Evolutionary conservation across 2,797 vertebrate species (phyloP).

Genomic region (Acrocephalus scirpaceus): DNA sequence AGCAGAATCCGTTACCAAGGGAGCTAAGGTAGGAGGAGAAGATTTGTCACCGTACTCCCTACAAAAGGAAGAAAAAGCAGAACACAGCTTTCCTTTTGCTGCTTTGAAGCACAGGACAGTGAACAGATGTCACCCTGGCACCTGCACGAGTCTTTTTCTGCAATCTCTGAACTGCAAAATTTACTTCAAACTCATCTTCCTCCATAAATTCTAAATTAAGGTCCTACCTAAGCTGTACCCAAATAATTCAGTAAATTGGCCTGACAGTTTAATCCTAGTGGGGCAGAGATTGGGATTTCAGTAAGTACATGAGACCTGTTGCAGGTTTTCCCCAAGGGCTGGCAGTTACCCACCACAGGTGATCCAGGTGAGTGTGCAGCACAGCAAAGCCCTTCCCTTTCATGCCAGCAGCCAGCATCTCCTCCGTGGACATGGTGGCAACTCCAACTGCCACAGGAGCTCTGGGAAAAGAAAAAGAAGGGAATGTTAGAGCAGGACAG

Average conservation of each 20-base stretch:
- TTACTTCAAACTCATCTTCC: not conserved
- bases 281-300: not conserved
- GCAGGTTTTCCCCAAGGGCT: not conserved
- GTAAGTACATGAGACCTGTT: rapidly evolving
- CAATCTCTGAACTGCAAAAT: not conserved
- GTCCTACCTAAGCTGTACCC: not conserved
- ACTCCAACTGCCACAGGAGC: conserved; percentile 90
- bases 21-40: conserved; percentile 82
- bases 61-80: conserved; percentile 36
- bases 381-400: conserved; percentile 93
- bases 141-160: rapidly evolving
- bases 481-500: not conserved
- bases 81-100: not conserved
- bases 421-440: conserved; percentile 82
- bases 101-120: not conserved
- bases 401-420: conserved; percentile 89
- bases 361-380: conserved; percentile 91
- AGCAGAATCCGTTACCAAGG: conserved; percentile 52
- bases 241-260: not conserved
- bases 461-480: conserved; percentile 70
- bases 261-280: not conserved
- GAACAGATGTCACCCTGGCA: not conserved
- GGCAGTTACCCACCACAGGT: conserved; percentile 86
- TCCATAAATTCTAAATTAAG: not conserved
- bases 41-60: conserved; percentile 92